Evolutionary conservation across 2,888 invertebrate genomes (phyloP).

Genomic region (Lissonota sp.): DNA sequence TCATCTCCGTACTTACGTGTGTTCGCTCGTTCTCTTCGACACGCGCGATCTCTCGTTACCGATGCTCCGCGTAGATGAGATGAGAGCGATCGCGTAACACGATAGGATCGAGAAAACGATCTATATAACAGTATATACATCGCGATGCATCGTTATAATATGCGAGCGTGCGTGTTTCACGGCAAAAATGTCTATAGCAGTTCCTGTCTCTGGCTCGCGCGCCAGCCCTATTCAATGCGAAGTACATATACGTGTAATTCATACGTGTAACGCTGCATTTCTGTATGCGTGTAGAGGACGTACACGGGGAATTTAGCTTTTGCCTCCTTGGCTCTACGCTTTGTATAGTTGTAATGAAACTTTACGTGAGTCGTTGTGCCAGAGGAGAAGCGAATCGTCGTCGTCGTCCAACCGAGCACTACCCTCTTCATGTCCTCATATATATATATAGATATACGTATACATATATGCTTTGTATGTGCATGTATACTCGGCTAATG

Average conservation of each 20-base stretch:
- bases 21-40: too few species aligned
- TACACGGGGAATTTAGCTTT: slow-evolving; percentile 33
- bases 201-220: slow-evolving; percentile 42
- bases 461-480: neutral
- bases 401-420: slow-evolving; percentile 30
- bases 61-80: neutral
- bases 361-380: slow-evolving; percentile 33
- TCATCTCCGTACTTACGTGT: too few species aligned
- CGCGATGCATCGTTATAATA: slow-evolving; percentile 5
- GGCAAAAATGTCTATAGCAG: slow-evolving; percentile 21
- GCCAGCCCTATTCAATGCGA: slow-evolving; percentile 19
- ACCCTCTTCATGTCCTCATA: slow-evolving; percentile 27
- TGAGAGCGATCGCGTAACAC: slow-evolving; percentile 66
- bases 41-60: too few species aligned
- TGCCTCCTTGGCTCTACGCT: slow-evolving; percentile 32
- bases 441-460: neutral
- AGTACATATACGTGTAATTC: neutral
- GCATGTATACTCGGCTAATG: slow-evolving; percentile 67
- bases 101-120: slow-evolving; percentile 71
- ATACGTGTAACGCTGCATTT: slow-evolving; percentile 2
- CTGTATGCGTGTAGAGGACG: slow-evolving; percentile 12
- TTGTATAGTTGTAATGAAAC: slow-evolving; percentile 23
- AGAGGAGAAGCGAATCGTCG: slow-evolving; percentile 23
- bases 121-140: slow-evolving; percentile 34
- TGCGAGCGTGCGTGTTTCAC: slow-evolving; percentile 38